These are phyloP conservation scores for Agelas oroides DNA, from an alignment of 37 sponge, comb jelly and placozoan species.

Conservation along the genomic window DNA sequence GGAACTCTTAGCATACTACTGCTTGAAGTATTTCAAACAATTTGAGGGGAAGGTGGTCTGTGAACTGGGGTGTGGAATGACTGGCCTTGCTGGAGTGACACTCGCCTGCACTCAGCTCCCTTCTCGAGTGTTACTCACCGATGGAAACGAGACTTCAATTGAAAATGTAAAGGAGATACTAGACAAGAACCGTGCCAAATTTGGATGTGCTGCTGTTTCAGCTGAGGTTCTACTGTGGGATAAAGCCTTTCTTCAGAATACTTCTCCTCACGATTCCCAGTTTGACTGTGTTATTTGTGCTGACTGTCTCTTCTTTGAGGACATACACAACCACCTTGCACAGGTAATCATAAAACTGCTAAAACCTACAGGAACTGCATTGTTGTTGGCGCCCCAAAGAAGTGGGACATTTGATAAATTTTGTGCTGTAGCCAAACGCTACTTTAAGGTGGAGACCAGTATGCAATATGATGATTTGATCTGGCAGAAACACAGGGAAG, in stretches of 20 bases:
- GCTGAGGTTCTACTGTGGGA: conserved; percentile 58
- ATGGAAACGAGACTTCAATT: conserved; percentile 67
- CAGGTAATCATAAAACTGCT: conserved; percentile 42
- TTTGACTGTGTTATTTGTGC: conserved; percentile 74
- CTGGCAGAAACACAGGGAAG: conserved; percentile 33
- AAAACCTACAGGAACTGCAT: conserved; percentile 30
- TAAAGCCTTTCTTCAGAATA: not conserved
- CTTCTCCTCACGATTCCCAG: not conserved
- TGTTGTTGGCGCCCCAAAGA: conserved; percentile 69
- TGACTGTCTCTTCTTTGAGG: conserved; percentile 72
- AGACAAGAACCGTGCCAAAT: not conserved
- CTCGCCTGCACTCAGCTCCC: conserved; percentile 49
- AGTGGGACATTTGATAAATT: conserved; percentile 59
- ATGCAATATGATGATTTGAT: conserved; percentile 53
- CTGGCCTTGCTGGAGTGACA: conserved; percentile 74
- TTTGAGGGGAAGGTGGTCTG: conserved; percentile 51
- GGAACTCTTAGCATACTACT: conserved; percentile 78
- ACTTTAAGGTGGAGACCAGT: conserved; percentile 18
- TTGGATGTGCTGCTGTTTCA: conserved; percentile 18
- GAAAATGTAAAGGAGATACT: conserved; percentile 47
- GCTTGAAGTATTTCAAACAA: conserved; percentile 41
- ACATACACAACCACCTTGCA: conserved; percentile 32
- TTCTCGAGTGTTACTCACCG: conserved; percentile 58
- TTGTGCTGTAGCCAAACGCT: conserved; percentile 20
- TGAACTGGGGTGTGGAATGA: conserved; percentile 87